Evolutionary conservation across 2,797 vertebrate genomes (phyloP), one percentile per base, ranked within the genome.

Genomic region (Tadarida brasiliensis): DNA sequence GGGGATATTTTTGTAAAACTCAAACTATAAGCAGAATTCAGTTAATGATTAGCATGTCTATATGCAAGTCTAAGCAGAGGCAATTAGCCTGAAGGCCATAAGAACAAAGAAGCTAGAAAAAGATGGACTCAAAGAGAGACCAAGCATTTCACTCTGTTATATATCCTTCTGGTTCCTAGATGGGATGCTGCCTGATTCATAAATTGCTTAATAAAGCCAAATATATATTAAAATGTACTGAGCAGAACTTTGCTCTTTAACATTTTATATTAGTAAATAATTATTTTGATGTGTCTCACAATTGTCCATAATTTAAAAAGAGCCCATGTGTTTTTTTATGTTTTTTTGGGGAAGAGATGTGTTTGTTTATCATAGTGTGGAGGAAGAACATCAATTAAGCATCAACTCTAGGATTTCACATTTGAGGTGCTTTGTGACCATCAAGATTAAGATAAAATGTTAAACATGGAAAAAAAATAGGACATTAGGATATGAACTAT

Each of bases 401-500:
- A 67, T 11, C 7, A 94, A 59, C 28, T 70, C 3, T 84, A 74
- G 16, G 2, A 87, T 84, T 90, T 76, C 30, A 93, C 47, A 70
- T 11, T 51, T 81, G 16, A 93, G 0, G 33, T 76, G 39, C 28
- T 81, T 63, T 71, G n/a, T 30, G 59, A 39, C 22, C 19, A n/a
- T 59, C 24, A 10, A 95, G 5, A 81, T 16, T 84, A 88, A 92
- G n/a, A 71, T 70, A 57, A 87, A 90, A 80, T 65, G 39, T 39
- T 84, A 67, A 92, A 68, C 3, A 39, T 80, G 44, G 16, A n/a
- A n/a, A 92, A 83, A 87, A 47, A 5, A 84, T 87, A 4, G 12
- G 5, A 92, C 35, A 65, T n/a, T 70, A 92, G 7, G 28, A 30
- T 51, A 80, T 33, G 16, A 14, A 76, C 80, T 92, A 47, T 59